Evolutionary conservation across 2,888 invertebrate genomes (phyloP).

Genomic region (Linhomoeus sp.): DNA sequence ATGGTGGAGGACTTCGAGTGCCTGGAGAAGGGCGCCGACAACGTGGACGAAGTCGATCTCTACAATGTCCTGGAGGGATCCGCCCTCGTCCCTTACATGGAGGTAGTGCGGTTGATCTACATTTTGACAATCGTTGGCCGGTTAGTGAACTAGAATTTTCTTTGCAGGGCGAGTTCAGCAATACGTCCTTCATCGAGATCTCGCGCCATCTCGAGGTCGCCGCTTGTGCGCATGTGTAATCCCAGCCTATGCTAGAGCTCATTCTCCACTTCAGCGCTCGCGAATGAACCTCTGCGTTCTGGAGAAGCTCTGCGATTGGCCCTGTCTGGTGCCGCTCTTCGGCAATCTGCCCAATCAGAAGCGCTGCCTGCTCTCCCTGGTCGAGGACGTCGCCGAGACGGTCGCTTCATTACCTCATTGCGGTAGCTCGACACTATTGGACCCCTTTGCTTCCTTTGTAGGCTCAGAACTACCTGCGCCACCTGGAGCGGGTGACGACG

Average conservation of each 20-base stretch:
- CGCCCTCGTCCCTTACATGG: constrained; percentile 23
- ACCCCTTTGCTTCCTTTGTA: neutral
- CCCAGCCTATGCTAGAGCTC: neutral
- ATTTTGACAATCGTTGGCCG: too few relatives aligned
- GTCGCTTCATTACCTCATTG: too few relatives aligned
- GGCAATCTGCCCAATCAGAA: constrained; percentile 15
- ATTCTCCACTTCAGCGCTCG: neutral
- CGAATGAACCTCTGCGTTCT: neutral
- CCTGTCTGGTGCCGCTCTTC: constrained; percentile 17
- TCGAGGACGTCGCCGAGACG: constrained; percentile 17
- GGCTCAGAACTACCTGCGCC: neutral
- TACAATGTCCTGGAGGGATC: constrained; percentile 25
- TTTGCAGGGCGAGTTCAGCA: neutral
- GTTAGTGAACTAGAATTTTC: too few relatives aligned
- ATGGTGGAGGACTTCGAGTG: constrained; percentile 1
- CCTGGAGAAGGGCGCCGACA: constrained; percentile 2
- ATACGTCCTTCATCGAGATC: constrained; percentile 1
- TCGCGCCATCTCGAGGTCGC: neutral
- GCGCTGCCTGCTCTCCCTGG: constrained; percentile 15
- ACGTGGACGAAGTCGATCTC: constrained; percentile 14
- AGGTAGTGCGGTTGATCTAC: too few relatives aligned
- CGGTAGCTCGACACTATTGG: too few relatives aligned
- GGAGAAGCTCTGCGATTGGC: neutral
- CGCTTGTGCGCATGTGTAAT: neutral
- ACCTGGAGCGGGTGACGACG: too few relatives aligned